Evolutionary conservation across 2,113 vertebrate genomes (phyloP), one percentile per base, ranked within the genome.

Genomic region (Drymodes brunneopygia): DNA sequence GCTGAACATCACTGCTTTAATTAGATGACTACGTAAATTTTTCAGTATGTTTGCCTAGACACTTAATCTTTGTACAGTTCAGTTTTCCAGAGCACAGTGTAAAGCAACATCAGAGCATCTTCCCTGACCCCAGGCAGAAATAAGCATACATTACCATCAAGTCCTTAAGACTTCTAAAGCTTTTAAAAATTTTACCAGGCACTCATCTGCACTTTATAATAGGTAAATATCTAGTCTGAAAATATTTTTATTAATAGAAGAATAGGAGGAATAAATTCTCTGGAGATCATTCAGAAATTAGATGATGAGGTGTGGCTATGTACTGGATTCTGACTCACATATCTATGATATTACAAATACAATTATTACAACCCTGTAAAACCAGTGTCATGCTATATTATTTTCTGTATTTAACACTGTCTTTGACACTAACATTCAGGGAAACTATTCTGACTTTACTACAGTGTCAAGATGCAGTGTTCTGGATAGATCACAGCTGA

Each of bases 31-130:
- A 84, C 6, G 71, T 86, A 91, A 81, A 94, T 94, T 86, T 94
- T 94, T 93, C 77, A 94, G 40, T 23, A 14, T 94, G 83, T 94
- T 96, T 96, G 86, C 88, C 91, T 88, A 94, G 88, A 81, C 86
- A 70, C 27, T 95, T 95, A 81, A 91, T 92, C 91, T 86, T 86
- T 60, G 69, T n/a, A 28, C 81, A 81, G 65, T 73, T 94, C 69
- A 21, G 42, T 83, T 90, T 96, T 94, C 61, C 80, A 88, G 61
- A 94, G 65, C 64, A 58, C 21, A 73, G 35, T 40, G 17, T 36
- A 93, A 91, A 88, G 64, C 53, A 44, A 73, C 9, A 51, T 19
- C 58, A 88, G 47, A 86, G 82, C 82, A 88, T 90, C 79, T 93
- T 70, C 64, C 72, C 75, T 93, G 47, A 88, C 90, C 71, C 27